These are phyloP conservation scores for Trinorchestia longiramus DNA, from an alignment of 1,140 invertebrate genomes.

Conservation along the genomic window DNA sequence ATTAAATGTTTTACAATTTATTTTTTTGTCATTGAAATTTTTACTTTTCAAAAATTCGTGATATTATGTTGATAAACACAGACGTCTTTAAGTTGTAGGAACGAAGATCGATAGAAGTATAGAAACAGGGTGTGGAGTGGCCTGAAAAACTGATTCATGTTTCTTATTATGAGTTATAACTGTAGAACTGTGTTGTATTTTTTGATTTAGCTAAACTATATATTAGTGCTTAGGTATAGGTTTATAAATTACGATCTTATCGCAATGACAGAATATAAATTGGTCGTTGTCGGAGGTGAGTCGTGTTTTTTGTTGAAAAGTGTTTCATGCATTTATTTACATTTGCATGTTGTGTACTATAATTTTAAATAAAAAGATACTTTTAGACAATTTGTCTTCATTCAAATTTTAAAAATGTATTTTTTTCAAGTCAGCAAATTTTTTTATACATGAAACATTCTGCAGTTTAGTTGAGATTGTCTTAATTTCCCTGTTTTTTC, in stretches of 20 bases:
- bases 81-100: constrained; percentile 39
- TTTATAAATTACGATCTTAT: neutral
- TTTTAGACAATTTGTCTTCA: too few relatives aligned
- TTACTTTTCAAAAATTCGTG: neutral
- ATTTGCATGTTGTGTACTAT: neutral
- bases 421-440: too few relatives aligned
- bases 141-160: constrained; percentile 37
- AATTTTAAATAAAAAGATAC: neutral
- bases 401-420: too few relatives aligned
- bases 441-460: too few relatives aligned
- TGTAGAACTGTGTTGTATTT: neutral
- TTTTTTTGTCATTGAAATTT: neutral
- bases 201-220: constrained; percentile 8
- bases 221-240: constrained; percentile 22
- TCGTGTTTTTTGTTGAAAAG: constrained; percentile 56
- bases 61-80: constrained; percentile 28
- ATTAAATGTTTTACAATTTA: neutral
- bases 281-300: constrained; percentile 77
- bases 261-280: constrained; percentile 76
- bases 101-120: constrained; percentile 48
- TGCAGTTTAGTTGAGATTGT: too few relatives aligned
- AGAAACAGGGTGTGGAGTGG: constrained; percentile 48
- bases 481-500: too few relatives aligned
- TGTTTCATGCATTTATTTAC: constrained; percentile 43
- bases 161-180: constrained; percentile 52